These are phyloP conservation scores for Vidua chalybeata DNA, from an alignment of 2,113 vertebrate species.

Conservation along the genomic window DNA sequence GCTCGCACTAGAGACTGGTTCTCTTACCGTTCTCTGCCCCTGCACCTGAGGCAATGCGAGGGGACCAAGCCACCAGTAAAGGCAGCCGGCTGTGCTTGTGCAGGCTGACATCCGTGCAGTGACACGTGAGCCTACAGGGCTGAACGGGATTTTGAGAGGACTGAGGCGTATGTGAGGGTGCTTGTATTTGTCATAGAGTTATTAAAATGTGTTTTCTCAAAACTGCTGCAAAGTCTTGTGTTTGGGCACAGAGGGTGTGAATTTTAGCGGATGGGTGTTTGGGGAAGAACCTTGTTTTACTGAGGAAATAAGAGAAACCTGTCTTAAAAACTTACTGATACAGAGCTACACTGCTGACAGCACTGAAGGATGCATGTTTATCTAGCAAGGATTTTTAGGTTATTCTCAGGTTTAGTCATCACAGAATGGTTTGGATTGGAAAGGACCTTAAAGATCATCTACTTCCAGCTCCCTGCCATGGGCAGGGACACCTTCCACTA, in stretches of 20 bases:
- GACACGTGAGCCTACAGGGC: fast-evolving
- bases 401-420: not conserved
- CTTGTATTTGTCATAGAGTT: not conserved
- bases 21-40: fast-evolving
- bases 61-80: not conserved
- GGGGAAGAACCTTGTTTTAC: not conserved
- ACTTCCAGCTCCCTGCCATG: not conserved
- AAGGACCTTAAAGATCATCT: not conserved
- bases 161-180: not conserved
- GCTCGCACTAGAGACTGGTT: not conserved
- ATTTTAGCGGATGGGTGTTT: not conserved
- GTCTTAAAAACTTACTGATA: not conserved
- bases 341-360: not conserved
- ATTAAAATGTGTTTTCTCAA: not conserved
- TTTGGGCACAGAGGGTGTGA: not conserved
- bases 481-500: not conserved
- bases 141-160: not conserved
- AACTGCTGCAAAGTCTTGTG: not conserved
- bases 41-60: not conserved
- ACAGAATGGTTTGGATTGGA: not conserved
- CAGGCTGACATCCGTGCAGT: too few relatives aligned
- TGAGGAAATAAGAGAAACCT: not conserved
- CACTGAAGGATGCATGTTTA: not conserved
- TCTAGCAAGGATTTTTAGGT: not conserved
- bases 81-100: not conserved